Base-by-base conservation (phyloP, 2,888 invertebrate genomes). In the Carabus problematicus region DNA sequence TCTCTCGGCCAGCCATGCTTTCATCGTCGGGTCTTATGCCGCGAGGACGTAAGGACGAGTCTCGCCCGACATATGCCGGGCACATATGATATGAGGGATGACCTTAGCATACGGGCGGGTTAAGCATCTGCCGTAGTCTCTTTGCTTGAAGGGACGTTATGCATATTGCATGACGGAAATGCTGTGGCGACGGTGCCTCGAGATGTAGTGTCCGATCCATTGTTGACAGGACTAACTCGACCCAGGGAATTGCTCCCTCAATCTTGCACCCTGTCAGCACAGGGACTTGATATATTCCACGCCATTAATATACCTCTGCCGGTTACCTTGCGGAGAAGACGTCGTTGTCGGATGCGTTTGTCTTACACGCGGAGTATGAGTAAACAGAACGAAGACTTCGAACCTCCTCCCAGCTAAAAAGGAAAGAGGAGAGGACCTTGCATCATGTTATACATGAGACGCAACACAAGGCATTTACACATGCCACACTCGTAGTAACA, bases 81-180 rank as follows among this genome's bases (percentile, higher is more conserved):
- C 14, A 45, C 43, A 64, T 64, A 56, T 55, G 43, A 56, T 64
- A 64, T 64, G 64, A 64, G 64, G 45, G 45, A 64, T 64, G 64
- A 64, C 64, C 64, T 64, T 56, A 56, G 56, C 56, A 52, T 52
- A 52, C 52, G 19, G 52, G 52, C 52, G 52, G 52, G 16, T 52
- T 52, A 52, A 52, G 19, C 52, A 52, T 8, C n/a, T 6, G 52
- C 14, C 9, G 11, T 56, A 9, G 43, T 47, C 45, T 39, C 29
- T 55, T 52, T 16, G 55, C 42, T 42, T 16, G 9, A 42, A 63
- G 49, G 66, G 66, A 49, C 66, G 67, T 67, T 60, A 67, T 67
- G 60, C 67, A 67, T 67, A 67, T 67, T 67, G 60, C 67, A 67
- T 67, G 67, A 52, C 67, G 67, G 67, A 67, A 67, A 60, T 67